These are phyloP conservation scores for Serranochromis macrocephalus DNA, from an alignment of 2,113 vertebrate genomes.

Conservation along the genomic window DNA sequence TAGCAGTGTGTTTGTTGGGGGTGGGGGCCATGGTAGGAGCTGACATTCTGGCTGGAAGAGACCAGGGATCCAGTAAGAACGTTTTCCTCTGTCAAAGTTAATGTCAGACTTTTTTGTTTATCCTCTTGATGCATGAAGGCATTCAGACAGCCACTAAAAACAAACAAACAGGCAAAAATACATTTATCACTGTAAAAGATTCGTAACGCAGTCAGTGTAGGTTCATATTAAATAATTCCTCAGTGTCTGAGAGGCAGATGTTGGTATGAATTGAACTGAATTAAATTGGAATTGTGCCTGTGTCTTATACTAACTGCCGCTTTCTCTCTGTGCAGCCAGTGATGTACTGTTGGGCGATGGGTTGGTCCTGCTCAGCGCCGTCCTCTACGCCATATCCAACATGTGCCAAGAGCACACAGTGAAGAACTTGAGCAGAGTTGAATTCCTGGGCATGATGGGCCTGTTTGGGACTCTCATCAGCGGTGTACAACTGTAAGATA, in stretches of 20 bases:
- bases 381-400: conserved; percentile 89
- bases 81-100: neutral
- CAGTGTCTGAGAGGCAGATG: neutral
- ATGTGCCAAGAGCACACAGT: conserved; percentile 92
- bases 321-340: conserved; percentile 65
- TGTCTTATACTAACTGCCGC: neutral
- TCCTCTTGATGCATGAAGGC: neutral
- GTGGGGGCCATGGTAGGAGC: conserved; percentile 96
- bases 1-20: conserved; percentile 84
- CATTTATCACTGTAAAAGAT: neutral
- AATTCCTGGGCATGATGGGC: conserved; percentile 97
- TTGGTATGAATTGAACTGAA: neutral
- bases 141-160: neutral
- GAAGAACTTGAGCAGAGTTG: conserved; percentile 87
- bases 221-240: neutral
- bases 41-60: conserved; percentile 81
- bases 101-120: neutral
- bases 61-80: conserved; percentile 77
- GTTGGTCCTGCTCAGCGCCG: conserved; percentile 86
- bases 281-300: neutral
- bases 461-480: conserved; percentile 92
- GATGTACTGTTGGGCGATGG: conserved; percentile 83
- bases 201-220: neutral
- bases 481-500: conserved; percentile 87
- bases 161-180: neutral